phyloP scores from a whole-genome alignment of 2,113 vertebrate genomes.

The Turdus rufiventris region DNA sequence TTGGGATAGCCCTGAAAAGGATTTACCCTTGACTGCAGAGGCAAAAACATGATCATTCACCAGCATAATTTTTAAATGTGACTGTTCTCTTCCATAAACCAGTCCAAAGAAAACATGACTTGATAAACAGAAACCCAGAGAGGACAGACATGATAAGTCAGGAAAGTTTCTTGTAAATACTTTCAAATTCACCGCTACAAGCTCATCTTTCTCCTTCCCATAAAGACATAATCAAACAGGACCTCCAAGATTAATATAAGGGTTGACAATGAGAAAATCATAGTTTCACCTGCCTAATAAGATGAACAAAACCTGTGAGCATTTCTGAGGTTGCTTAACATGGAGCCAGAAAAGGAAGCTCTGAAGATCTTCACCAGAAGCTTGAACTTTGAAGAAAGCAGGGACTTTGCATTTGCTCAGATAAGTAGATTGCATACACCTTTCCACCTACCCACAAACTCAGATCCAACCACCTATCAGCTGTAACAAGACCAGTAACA shows the following conservation, averaged over 20 bases:
- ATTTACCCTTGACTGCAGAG: neutral
- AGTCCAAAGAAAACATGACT: neutral
- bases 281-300: neutral
- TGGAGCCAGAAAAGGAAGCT: neutral
- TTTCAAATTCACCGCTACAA: neutral
- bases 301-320: neutral
- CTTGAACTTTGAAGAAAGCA: neutral
- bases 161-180: neutral
- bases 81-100: neutral
- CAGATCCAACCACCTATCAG: neutral
- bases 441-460: neutral
- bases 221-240: neutral
- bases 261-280: neutral
- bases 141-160: neutral
- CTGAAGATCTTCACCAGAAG: neutral
- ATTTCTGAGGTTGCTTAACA: neutral
- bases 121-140: neutral
- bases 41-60: neutral
- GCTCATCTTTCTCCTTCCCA: neutral
- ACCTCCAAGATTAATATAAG: neutral
- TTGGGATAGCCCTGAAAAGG: neutral
- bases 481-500: neutral
- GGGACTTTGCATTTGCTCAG: neutral
- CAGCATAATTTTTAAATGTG: neutral
- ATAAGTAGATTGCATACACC: neutral